phyloP scores from a whole-genome alignment of 2,797 vertebrate species.

The Lates japonicus region DNA sequence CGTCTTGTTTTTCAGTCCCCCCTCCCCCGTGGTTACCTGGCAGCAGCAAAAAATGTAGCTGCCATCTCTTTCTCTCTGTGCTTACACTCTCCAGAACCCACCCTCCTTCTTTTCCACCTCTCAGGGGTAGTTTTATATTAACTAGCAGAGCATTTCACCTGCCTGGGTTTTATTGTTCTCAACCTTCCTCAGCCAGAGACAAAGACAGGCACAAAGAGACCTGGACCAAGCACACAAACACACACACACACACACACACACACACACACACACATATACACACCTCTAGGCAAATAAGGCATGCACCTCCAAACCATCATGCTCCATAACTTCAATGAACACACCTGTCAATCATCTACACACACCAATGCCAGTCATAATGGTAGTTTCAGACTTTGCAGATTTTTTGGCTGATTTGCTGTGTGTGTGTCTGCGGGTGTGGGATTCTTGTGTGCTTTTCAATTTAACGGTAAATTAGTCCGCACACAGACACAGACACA shows the following conservation, averaged over 20 bases:
- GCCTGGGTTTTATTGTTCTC: conserved; percentile 77
- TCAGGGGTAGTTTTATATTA: conserved; percentile 85
- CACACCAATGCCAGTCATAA: conserved; percentile 15
- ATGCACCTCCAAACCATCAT: not conserved
- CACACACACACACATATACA: not conserved
- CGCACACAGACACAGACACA: conserved; percentile 8
- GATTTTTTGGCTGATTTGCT: conserved; percentile 45
- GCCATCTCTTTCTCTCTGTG: conserved; percentile 25
- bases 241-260: conserved; percentile 6
- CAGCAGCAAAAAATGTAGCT: conserved; percentile 49
- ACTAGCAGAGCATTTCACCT: conserved; percentile 80
- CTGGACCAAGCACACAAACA: conserved; percentile 26
- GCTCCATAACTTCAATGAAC: conserved; percentile 39
- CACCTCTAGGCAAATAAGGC: conserved; percentile 18
- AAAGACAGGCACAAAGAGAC: conserved; percentile 68
- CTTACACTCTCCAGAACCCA: conserved; percentile 18
- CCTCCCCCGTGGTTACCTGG: conserved; percentile 65
- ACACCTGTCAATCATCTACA: conserved; percentile 53
- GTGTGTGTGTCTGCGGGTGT: not conserved
- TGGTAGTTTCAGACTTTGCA: conserved; percentile 40
- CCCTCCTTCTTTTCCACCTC: conserved; percentile 52
- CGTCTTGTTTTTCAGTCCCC: conserved; percentile 31
- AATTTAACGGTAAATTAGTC: conserved; percentile 35
- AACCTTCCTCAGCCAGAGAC: conserved; percentile 34
- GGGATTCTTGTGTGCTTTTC: conserved; percentile 12